Conservation (phyloP, 2,888 invertebrate species). For the Phymatocera aterrima region DNA sequence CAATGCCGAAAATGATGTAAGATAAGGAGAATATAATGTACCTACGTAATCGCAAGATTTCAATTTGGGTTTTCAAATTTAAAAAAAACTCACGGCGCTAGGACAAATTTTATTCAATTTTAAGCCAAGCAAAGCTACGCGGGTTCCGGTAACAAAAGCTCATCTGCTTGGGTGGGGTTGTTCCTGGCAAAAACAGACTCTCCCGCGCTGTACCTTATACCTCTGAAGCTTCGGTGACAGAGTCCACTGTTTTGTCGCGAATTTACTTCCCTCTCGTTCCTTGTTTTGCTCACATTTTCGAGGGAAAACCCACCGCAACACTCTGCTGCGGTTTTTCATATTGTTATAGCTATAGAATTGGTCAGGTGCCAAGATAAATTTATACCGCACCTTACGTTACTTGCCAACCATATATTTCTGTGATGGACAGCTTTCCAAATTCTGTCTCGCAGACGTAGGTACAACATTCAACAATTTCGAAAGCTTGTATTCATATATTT, state of each 20-base stretch:
- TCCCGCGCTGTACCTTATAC: neutral
- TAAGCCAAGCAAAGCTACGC: neutral
- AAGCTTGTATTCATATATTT: neutral
- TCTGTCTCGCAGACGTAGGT: neutral
- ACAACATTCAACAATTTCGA: neutral
- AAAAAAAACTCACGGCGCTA: neutral
- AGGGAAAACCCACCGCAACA: constrained; percentile 15
- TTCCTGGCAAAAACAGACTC: constrained; percentile 24
- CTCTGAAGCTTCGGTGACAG: constrained; percentile 32
- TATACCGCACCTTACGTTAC: constrained; percentile 4
- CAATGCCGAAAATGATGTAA: neutral
- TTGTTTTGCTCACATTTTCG: constrained; percentile 24
- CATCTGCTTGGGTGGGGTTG: constrained; percentile 16
- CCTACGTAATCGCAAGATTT: neutral
- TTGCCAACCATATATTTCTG: neutral
- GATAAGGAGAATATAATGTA: neutral
- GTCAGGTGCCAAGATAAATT: constrained; percentile 38
- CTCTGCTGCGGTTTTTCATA: constrained; percentile 26
- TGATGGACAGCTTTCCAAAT: constrained; percentile 1
- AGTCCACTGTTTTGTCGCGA: constrained; percentile 38
- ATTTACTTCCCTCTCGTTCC: constrained; percentile 39
- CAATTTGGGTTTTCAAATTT: neutral
- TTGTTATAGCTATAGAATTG: constrained; percentile 7
- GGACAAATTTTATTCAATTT: constrained; percentile 10
- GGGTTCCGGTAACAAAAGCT: constrained; percentile 14